Percentiles rank a stretch among this genome's conserved stretches.
Evolutionary conservation across 2,113 vertebrate species (phyloP).

Genomic region (Scophthalmus maximus): DNA sequence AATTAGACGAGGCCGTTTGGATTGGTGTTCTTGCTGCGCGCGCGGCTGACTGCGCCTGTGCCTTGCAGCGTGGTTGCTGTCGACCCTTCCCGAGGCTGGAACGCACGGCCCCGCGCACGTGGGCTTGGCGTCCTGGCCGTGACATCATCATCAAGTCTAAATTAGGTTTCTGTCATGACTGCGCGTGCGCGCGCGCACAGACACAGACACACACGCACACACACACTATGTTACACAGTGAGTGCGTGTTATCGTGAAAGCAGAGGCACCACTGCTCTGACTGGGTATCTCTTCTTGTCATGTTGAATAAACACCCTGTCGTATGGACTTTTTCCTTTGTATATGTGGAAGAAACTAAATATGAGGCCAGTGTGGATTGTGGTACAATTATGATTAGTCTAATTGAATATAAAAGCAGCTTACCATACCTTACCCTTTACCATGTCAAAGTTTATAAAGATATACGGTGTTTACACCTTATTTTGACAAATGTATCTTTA

Average conservation of each 20-base stretch:
- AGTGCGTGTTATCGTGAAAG: constrained; percentile 21
- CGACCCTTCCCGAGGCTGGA: constrained; percentile 38
- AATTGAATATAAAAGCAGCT: too few relatives aligned
- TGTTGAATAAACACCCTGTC: background rate
- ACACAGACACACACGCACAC: background rate
- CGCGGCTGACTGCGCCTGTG: too few relatives aligned
- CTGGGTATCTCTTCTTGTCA: background rate
- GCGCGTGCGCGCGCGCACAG: too few relatives aligned
- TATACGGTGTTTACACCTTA: too few relatives aligned
- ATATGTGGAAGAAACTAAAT: background rate
- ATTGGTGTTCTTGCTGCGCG: too few relatives aligned
- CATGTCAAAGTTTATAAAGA: background rate
- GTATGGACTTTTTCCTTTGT: background rate
- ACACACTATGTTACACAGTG: background rate
- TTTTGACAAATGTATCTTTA: background rate
- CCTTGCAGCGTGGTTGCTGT: constrained; percentile 12
- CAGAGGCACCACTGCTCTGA: background rate
- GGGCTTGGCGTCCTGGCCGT: constrained; percentile 53
- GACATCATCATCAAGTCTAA: constrained; percentile 55
- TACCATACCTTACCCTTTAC: too few relatives aligned
- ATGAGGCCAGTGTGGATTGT: background rate
- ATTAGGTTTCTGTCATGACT: constrained; percentile 11
- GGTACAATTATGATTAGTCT: background rate
- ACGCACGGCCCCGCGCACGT: constrained; percentile 35
- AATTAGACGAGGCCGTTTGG: too few relatives aligned